Evolutionary conservation across 2,888 invertebrate genomes (phyloP).

Genomic region (Camponotus fellah): DNA sequence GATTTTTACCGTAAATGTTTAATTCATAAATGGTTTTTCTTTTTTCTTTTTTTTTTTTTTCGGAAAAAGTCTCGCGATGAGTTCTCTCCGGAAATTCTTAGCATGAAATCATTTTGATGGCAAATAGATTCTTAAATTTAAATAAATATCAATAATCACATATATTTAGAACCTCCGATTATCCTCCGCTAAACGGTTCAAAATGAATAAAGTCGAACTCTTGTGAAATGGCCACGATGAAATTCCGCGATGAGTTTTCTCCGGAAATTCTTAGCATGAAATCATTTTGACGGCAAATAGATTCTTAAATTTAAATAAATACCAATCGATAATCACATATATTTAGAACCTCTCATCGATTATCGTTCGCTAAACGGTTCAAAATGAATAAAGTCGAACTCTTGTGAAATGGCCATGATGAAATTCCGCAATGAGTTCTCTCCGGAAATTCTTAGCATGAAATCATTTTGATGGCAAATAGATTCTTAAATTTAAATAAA

Average conservation of each 20-base stretch:
- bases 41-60: background rate
- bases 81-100: background rate
- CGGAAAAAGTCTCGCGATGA: background rate
- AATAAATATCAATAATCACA: background rate
- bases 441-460: background rate
- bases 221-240: no score
- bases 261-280: background rate
- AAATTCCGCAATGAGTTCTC: background rate
- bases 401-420: no score
- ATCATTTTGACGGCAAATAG: background rate
- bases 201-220: background rate
- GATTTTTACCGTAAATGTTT: conserved; percentile 35
- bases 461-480: background rate
- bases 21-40: background rate
- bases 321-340: background rate
- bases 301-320: background rate
- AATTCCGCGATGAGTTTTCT: background rate
- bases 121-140: no score
- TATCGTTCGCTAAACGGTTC: background rate
- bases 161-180: background rate
- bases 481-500: background rate
- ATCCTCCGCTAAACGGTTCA: background rate
- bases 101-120: background rate
- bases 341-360: background rate
- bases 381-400: background rate